phyloP scores from a whole-genome alignment of 2,888 invertebrate genomes.

The Machimus atricapillus region DNA sequence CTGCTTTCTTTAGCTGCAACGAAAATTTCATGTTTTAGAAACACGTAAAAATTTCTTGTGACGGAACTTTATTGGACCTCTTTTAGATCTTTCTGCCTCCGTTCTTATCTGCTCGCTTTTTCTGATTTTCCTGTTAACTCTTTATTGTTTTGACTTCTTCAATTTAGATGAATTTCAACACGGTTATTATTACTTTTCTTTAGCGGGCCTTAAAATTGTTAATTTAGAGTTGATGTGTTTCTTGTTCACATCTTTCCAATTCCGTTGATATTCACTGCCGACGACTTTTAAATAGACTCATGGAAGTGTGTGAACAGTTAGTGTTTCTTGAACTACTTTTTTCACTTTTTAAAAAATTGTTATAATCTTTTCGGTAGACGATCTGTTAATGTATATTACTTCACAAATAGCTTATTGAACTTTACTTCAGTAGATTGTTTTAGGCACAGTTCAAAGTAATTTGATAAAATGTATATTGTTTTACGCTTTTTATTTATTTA shows the following conservation, averaged over 20 bases:
- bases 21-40: background rate
- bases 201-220: background rate
- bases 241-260: background rate
- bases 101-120: conserved; percentile 21
- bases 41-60: background rate
- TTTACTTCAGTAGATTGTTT: background rate
- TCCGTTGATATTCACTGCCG: background rate
- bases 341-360: background rate
- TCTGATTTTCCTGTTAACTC: background rate
- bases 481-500: background rate
- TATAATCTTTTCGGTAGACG: background rate
- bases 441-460: background rate
- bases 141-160: background rate
- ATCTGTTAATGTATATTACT: background rate
- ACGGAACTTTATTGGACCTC: conserved; percentile 2
- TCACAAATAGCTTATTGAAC: background rate
- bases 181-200: background rate
- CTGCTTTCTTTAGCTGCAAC: conserved; percentile 43
- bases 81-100: conserved; percentile 17
- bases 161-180: background rate
- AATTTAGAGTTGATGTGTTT: background rate
- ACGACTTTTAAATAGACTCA: background rate
- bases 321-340: background rate
- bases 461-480: background rate
- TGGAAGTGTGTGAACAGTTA: background rate